Evolutionary conservation across 2,888 invertebrate species (phyloP).

Genomic region (Ornithoptera priamus): DNA sequence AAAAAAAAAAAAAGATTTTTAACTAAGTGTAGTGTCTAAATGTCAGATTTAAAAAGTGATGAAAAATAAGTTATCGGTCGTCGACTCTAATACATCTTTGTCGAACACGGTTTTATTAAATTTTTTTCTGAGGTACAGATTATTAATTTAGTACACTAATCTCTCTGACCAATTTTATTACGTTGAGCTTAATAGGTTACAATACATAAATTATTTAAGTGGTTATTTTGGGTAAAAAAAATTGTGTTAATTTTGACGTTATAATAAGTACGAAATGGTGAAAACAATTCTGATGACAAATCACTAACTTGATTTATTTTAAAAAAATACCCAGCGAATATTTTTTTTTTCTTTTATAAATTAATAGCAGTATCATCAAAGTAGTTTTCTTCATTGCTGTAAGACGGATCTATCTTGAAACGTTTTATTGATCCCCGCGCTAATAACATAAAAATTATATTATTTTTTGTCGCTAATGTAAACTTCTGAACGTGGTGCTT

Average conservation of each 20-base stretch:
- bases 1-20: too few species aligned
- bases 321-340: too few species aligned
- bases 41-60: background rate
- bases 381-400: too few species aligned
- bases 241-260: background rate
- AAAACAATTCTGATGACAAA: too few species aligned
- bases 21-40: background rate
- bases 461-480: background rate
- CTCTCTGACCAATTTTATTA: background rate
- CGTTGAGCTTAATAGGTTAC: background rate
- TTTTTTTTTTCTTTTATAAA: too few species aligned
- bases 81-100: background rate
- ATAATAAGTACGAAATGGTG: too few species aligned
- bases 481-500: slow-evolving; percentile 4
- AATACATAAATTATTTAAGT: background rate
- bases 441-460: too few species aligned
- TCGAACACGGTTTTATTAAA: too few species aligned
- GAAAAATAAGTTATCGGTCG: background rate
- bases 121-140: background rate
- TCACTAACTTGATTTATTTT: too few species aligned
- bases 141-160: background rate
- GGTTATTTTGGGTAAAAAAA: background rate
- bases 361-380: too few species aligned
- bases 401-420: too few species aligned
- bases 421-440: too few species aligned